Conservation (phyloP, 2,113 vertebrate species). For the Picathartes gymnocephalus region DNA sequence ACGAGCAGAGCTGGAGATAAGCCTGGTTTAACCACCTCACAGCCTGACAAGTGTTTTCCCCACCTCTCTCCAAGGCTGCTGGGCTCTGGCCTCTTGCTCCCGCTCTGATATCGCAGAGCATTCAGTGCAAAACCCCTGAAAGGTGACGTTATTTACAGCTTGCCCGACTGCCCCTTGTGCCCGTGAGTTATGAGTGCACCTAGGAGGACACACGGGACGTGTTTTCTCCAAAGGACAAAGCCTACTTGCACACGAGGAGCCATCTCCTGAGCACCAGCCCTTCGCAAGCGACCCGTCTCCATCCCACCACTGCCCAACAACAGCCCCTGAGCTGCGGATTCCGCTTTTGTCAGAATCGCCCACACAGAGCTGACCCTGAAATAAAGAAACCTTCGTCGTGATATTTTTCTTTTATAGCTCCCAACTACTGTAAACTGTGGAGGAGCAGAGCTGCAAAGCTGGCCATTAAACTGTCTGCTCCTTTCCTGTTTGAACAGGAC, state of each 20-base stretch:
- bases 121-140: background rate
- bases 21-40: background rate
- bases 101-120: background rate
- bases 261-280: background rate
- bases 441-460: slow-evolving; percentile 73
- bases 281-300: background rate
- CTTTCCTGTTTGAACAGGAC: slow-evolving; percentile 80
- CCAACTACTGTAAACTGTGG: slow-evolving; percentile 69
- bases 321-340: background rate
- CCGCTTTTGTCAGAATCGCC: slow-evolving; percentile 5
- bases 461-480: slow-evolving; percentile 80
- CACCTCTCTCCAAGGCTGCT: background rate
- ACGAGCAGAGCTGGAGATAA: background rate
- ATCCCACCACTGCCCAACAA: background rate
- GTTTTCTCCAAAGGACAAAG: background rate
- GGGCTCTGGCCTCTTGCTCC: background rate
- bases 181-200: background rate
- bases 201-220: background rate
- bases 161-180: background rate
- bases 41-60: background rate
- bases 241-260: background rate
- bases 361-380: slow-evolving; percentile 36
- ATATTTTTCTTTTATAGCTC: slow-evolving; percentile 42
- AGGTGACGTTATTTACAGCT: background rate
- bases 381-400: slow-evolving; percentile 65